Base-by-base conservation (phyloP, 2,113 vertebrate species). In the Pelobates fuscus region DNA sequence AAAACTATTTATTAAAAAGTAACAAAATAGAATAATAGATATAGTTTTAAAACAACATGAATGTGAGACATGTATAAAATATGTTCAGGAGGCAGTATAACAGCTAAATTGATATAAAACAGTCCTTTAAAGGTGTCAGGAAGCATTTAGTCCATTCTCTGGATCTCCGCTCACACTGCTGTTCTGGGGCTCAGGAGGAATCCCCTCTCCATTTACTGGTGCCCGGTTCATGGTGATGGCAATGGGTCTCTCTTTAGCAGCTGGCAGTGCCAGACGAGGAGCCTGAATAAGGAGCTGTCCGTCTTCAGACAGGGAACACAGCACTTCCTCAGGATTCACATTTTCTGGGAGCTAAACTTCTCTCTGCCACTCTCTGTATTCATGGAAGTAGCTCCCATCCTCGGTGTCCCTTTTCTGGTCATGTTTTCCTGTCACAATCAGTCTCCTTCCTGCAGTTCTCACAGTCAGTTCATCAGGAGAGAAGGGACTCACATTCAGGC, bases 401-500 rank as follows among this genome's bases (percentile, higher is more conserved):
- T 18, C 57, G 4, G 37, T 65, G 8, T 81, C 72, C 0, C 24
- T 78, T 54, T 71, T 72, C 2, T 69, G 70, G 46, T 79, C 77
- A 2, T 67, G 62, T 61, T 71, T 77, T 41, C 78, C 82, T 0
- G 65, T 75, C 57, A 83, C 55, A 24, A 72, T 63, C 65, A 81
- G 43, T 46, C 66, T 81, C 70, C 68, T 75, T 14, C 82, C 80
- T 18, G 77, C 57, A 8, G 77, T 58, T 46, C 71, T 81, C 17
- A 83, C 82, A 11, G 65, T 79, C 61, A 83, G 70, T 26, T 81
- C 78, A 25, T 67, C 44, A 3, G 82, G 76, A 59, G 80, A 68
- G 23, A 78, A 80, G 2, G 27, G 59, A 10, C 66, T 55, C 43
- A 77, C 78, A 8, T 81, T 77, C 37, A 81, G 43, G 14, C 69